These are phyloP conservation scores for Tetraodon nigroviridis DNA, from an alignment of 2,113 vertebrate genomes.

Conservation along the genomic window DNA sequence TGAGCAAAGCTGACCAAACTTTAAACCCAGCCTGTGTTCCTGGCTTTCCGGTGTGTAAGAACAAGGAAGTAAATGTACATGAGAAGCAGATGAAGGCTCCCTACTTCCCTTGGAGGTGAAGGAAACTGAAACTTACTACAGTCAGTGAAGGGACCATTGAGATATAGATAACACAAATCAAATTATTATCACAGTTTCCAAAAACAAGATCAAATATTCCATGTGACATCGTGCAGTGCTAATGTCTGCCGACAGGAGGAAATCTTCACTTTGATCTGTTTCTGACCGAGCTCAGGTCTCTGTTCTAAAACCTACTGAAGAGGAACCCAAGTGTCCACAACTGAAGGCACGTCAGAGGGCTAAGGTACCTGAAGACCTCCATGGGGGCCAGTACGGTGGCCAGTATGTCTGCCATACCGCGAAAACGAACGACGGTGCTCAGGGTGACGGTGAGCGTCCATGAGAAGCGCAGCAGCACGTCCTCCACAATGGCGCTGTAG, in stretches of 20 bases:
- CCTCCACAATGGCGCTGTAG: slow-evolving; percentile 96
- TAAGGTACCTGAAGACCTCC: slow-evolving; percentile 88
- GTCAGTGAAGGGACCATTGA: background rate
- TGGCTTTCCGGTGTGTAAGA: too few species aligned
- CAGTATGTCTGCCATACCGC: slow-evolving; percentile 79
- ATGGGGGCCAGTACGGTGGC: slow-evolving; percentile 88
- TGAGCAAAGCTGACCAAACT: too few species aligned
- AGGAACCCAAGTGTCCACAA: too few species aligned
- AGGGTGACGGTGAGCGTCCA: slow-evolving; percentile 90
- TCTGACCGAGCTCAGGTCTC: background rate
- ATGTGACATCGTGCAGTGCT: too few species aligned
- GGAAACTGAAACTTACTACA: background rate
- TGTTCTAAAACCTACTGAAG: background rate
- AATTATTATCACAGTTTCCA: background rate
- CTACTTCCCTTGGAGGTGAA: too few species aligned
- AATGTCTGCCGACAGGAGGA: too few species aligned
- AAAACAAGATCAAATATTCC: too few species aligned
- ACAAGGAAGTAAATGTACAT: too few species aligned
- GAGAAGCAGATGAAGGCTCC: too few species aligned
- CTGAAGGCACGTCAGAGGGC: background rate
- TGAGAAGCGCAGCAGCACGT: slow-evolving; percentile 89
- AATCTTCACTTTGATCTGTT: too few species aligned
- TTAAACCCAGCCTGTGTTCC: too few species aligned
- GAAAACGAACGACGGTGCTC: slow-evolving; percentile 63
- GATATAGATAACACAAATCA: background rate